Evolutionary conservation across 2,888 invertebrate species (phyloP), one percentile per base, ranked within the genome.

Genomic region (Pyrochroa serraticornis): DNA sequence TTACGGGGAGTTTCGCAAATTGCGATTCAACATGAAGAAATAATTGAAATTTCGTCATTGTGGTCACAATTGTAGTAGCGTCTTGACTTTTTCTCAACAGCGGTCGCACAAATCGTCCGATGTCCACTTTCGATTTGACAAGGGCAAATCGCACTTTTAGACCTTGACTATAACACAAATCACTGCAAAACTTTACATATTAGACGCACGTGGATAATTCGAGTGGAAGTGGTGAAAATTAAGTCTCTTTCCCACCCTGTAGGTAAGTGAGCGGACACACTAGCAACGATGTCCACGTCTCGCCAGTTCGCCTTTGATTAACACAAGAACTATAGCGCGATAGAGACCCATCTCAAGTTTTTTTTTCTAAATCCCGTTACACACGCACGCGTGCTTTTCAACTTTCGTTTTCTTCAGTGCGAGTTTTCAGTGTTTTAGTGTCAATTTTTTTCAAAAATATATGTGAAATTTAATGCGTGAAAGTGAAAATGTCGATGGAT

Each of bases 271-370:
- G 70, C 68, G 75, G 74, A 22, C 22, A 22, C 50, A 48, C 33
- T 69, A 63, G 64, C 66, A 33, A 61, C 56, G 69, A 70, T 67
- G 68, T 65, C 67, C 63, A 66, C 69, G 57, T 64, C 67, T 63
- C 59, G 66, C 70, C 72, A 76, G 74, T 75, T 64, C 68, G 63
- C 64, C 71, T 70, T 66, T 64, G 69, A 70, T 70, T 70, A 69
- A 70, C 63, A 69, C 64, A 61, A 65, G 71, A 74, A 73, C 22
- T 22, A 22, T 22, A 22, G 22, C 22, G 22, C 22, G 22, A 22
- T 22, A 22, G 22, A 22, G 71, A 72, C 69, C 71, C 68, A 70
- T 66, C 66, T 60, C 57, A 61, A 53, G 53, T 56, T 56, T 58
- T 63, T 57, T 60, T 60, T 62, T 55, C 49, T 30, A 36, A 56